These are phyloP conservation scores for Crossoptilon crossoptilon DNA, from an alignment of 2,797 vertebrate genomes.

Conservation along the genomic window DNA sequence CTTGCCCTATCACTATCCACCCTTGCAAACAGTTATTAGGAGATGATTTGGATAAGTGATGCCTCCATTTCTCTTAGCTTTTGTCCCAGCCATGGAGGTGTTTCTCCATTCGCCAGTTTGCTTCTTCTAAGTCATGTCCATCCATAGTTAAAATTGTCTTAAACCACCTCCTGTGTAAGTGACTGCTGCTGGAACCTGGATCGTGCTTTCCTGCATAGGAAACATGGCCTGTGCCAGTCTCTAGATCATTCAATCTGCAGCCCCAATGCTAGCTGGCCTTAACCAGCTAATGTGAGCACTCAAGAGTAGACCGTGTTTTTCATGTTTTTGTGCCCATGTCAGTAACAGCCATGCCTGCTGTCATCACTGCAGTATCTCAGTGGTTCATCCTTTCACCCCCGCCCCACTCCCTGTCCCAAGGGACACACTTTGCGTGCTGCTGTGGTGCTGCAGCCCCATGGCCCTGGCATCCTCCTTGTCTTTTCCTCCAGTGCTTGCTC, in stretches of 20 bases:
- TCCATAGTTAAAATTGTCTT: neutral
- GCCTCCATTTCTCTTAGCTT: neutral
- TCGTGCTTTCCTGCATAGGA: neutral
- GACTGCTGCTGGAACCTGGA: neutral
- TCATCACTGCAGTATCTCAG: neutral
- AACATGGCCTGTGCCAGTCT: neutral
- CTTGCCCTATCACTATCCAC: too few species aligned
- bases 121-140: neutral
- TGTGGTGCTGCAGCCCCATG: neutral
- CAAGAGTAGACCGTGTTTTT: neutral
- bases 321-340: neutral
- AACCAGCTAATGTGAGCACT: neutral
- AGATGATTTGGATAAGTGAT: neutral
- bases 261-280: neutral
- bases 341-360: neutral
- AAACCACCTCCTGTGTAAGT: neutral
- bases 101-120: neutral
- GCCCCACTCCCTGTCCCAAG: neutral
- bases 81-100: neutral
- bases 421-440: neutral
- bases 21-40: neutral
- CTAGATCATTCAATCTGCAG: neutral
- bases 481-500: constrained; percentile 6
- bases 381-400: neutral
- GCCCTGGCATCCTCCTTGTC: neutral